Percentiles rank a stretch among this genome's conserved stretches.
These are phyloP conservation scores for Mamestra brassicae DNA, from an alignment of 2,888 invertebrate species.

Conservation along the genomic window DNA sequence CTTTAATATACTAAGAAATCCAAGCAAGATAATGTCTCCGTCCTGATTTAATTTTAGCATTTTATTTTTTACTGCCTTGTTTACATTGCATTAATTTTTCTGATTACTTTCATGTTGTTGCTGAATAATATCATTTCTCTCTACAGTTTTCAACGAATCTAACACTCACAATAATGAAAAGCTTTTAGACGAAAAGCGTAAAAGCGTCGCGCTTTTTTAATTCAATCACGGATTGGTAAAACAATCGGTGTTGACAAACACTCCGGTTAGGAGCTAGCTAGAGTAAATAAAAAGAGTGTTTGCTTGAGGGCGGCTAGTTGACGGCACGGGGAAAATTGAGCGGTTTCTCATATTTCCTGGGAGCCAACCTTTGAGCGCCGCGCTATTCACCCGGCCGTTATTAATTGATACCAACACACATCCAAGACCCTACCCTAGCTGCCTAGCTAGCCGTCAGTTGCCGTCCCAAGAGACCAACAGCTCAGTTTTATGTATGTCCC, in stretches of 20 bases:
- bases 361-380: constrained; percentile 37
- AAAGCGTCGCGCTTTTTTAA: constrained; percentile 28
- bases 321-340: constrained; percentile 67
- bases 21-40: constrained; percentile 11
- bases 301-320: constrained; percentile 59
- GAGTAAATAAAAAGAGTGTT: constrained; percentile 62
- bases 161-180: constrained; percentile 19
- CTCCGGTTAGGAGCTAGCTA: constrained; percentile 44
- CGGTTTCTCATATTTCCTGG: constrained; percentile 62
- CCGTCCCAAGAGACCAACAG: constrained; percentile 4
- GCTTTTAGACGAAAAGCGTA: constrained; percentile 29
- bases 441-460: neutral
- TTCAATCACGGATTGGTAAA: constrained; percentile 41
- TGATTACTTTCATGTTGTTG: constrained; percentile 23
- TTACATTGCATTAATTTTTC: constrained; percentile 19
- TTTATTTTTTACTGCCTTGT: constrained; percentile 29
- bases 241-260: constrained; percentile 42
- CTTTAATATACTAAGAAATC: constrained; percentile 17
- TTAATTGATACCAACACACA: constrained; percentile 57
- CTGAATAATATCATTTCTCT: neutral
- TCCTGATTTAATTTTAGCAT: constrained; percentile 29
- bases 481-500: constrained; percentile 16
- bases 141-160: constrained; percentile 5
- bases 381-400: constrained; percentile 56
- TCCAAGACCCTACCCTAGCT: constrained; percentile 24